Percentiles rank a stretch among this genome's conserved stretches.
Conservation (phyloP, 2,888 invertebrate species). For the Chrysolina americana region DNA sequence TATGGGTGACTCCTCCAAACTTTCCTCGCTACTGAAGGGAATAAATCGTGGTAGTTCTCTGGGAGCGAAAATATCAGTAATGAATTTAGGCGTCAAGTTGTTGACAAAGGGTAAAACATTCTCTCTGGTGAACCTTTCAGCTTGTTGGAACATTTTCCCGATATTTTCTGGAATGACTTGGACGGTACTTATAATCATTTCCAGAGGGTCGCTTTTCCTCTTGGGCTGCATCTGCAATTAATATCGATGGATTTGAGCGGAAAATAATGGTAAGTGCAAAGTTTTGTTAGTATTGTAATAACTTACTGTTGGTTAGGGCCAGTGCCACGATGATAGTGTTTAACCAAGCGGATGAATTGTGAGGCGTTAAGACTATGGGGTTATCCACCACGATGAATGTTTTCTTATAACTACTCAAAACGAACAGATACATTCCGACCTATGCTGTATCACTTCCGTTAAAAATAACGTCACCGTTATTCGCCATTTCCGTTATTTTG, state of each 20-base stretch:
- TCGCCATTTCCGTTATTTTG: too few relatives aligned
- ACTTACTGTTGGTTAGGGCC: slow-evolving; percentile 6
- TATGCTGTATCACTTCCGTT: too few relatives aligned
- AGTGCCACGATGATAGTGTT: slow-evolving; percentile 3
- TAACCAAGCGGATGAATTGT: background rate
- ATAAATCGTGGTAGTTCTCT: slow-evolving; percentile 37
- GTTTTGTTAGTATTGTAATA: background rate
- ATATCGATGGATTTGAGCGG: background rate
- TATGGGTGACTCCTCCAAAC: background rate
- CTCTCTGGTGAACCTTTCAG: slow-evolving; percentile 53
- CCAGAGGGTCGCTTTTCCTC: slow-evolving; percentile 41
- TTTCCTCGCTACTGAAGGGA: slow-evolving; percentile 39
- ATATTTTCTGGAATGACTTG: slow-evolving; percentile 53
- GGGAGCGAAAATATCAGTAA: slow-evolving; percentile 48
- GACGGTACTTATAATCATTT: slow-evolving; percentile 50
- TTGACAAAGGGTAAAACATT: slow-evolving; percentile 53
- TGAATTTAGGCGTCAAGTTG: slow-evolving; percentile 49
- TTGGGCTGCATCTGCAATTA: slow-evolving; percentile 42
- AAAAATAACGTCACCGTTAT: too few relatives aligned
- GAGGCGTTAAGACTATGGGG: background rate
- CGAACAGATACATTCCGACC: too few relatives aligned
- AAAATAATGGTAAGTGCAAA: background rate
- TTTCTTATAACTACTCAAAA: too few relatives aligned
- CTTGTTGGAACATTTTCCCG: slow-evolving; percentile 49
- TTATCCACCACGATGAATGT: background rate